phyloP scores from a whole-genome alignment of 2,113 vertebrate genomes.

The Python bivittatus region DNA sequence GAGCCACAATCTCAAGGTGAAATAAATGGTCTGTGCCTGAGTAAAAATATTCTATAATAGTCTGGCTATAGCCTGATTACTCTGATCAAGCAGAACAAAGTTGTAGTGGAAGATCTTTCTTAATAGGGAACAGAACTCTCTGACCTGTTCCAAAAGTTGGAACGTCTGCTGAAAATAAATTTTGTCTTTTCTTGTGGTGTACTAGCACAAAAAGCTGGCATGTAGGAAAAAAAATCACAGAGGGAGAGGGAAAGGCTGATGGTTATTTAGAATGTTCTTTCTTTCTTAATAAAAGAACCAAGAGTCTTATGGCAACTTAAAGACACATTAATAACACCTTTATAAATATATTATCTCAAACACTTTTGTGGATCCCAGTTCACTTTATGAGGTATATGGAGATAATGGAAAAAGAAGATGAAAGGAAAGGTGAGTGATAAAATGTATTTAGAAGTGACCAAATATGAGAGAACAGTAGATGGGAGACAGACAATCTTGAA shows the following conservation, averaged over 20 bases:
- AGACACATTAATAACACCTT: not conserved
- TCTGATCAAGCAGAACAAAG: not conserved
- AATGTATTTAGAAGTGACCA: not conserved
- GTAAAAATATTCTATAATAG: not conserved
- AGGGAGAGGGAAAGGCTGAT: not conserved
- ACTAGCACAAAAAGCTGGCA: constrained; percentile 7
- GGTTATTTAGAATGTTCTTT: not conserved
- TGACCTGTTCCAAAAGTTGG: constrained; percentile 11
- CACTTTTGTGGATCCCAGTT: not conserved
- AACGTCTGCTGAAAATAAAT: not conserved
- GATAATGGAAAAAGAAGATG: not conserved
- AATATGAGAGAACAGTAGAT: not conserved
- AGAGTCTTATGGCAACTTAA: not conserved
- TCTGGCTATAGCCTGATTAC: not conserved
- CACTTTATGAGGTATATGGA: not conserved
- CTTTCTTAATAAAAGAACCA: not conserved
- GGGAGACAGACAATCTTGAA: not conserved
- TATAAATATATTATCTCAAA: not conserved
- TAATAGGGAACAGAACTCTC: not conserved
- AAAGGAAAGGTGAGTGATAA: not conserved
- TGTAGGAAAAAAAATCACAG: not conserved
- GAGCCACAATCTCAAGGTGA: not conserved
- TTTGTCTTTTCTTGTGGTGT: not conserved
- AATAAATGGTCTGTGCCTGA: not conserved
- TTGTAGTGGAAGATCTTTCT: not conserved